Evolutionary conservation across 2,113 vertebrate genomes (phyloP), one percentile per base, ranked within the genome.

Genomic region (Pterocles orientalis): DNA sequence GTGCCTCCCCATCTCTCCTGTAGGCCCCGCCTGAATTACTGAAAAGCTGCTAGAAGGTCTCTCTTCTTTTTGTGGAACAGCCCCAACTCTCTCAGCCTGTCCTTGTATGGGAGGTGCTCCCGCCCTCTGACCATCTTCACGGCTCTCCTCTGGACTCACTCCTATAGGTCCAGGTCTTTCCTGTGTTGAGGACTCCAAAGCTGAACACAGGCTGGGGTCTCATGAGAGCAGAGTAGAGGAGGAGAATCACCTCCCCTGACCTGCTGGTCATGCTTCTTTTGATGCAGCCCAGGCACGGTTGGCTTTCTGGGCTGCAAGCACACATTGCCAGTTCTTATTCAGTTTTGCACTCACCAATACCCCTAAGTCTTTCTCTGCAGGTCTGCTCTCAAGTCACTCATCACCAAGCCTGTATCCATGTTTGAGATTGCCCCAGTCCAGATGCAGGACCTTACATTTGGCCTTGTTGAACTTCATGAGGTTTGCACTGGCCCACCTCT

Each of bases 321-420:
- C 39, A 41, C 39, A 41, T 41, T 41, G 39, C 39, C 39, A 41
- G 39, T 41, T 41, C 39, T 10, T 41, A 41, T 41, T 41, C 39
- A 41, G 39, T 41, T 41, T 41, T 41, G 39, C 39, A 41, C 39
- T 12, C 39, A 41, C 39, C 39, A 41, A 41, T 41, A 41, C 39
- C 39, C 39, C 39, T 41, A 41, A 41, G 11, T 41, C 39, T 41
- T 41, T 41, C 39, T 41, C 39, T 41, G 9, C 39, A 41, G 39
- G 39, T 62, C 31, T 60, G 24, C 20, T 90, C 36, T 57, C 36
- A n/a, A 26, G 16, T 14, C 7, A 14, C 14, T 81, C 25, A 17
- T 28, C 0, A 1, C 7, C 29, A 65, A 69, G 18, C 7, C 36
- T 53, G 12, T 53, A 81, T 12, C 3, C 6, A 3, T 18, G 21